Percentiles rank a stretch among this genome's conserved stretches.
Conservation (phyloP, 2,888 invertebrate genomes). For the Minunthozetes semirufus region DNA sequence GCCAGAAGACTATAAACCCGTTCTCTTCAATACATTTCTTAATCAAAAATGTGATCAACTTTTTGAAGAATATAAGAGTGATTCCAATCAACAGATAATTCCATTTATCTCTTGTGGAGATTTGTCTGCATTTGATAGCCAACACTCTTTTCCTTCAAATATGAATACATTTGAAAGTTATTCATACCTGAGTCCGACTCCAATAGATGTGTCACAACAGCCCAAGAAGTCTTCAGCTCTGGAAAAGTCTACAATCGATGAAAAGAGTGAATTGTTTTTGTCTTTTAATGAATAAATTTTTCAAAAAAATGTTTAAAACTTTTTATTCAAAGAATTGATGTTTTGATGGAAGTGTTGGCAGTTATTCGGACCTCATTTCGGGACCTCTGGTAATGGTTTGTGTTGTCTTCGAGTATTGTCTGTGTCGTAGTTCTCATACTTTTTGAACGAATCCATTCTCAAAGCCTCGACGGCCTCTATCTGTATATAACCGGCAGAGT, state of each 20-base stretch:
- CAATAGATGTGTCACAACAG: slow-evolving; percentile 54
- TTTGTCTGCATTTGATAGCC: slow-evolving; percentile 81
- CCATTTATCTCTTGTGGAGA: slow-evolving; percentile 95
- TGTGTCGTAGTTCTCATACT: slow-evolving; percentile 12
- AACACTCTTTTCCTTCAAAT: slow-evolving; percentile 74
- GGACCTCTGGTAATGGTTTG: slow-evolving; percentile 14
- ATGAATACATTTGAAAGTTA: slow-evolving; percentile 47
- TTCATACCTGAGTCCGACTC: slow-evolving; percentile 48
- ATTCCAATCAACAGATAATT: slow-evolving; percentile 66
- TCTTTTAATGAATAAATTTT: too few relatives aligned
- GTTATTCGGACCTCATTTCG: too few relatives aligned
- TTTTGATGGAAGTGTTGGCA: too few relatives aligned
- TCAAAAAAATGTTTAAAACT: too few relatives aligned
- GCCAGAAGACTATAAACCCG: slow-evolving; percentile 75
- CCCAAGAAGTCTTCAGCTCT: slow-evolving; percentile 45
- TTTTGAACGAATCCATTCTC: slow-evolving; percentile 3
- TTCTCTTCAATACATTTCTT: slow-evolving; percentile 76
- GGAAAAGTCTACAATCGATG: neutral
- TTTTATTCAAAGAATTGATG: too few relatives aligned
- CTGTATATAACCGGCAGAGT: slow-evolving; percentile 25
- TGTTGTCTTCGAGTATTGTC: neutral
- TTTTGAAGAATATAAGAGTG: slow-evolving; percentile 29
- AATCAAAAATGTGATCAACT: slow-evolving; percentile 54
- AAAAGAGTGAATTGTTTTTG: neutral
- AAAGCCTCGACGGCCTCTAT: slow-evolving; percentile 25